Evolutionary conservation across 2,888 invertebrate genomes (phyloP), one percentile per base, ranked within the genome.

Genomic region (Xiphydria camelus): DNA sequence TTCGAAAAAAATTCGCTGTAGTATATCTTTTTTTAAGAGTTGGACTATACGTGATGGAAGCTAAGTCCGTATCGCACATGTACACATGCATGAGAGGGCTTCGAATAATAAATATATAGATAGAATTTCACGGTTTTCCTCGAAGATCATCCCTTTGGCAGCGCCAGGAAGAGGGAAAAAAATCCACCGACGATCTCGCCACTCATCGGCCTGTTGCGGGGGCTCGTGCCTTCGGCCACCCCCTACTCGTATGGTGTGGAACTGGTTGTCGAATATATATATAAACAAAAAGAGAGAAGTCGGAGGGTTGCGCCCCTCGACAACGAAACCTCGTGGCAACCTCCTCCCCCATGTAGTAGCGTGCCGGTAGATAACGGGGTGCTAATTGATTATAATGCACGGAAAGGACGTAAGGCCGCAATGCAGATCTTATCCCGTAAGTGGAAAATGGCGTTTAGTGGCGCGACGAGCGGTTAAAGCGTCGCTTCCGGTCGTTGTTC

Each of bases 301-400:
- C 26, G 10, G 47, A 52, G 53, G 57, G 57, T 61, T 55, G 53
- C 57, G 55, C 55, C 64, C 56, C 56, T 49, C 21, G 45, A 25
- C 31, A 32, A 18, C 35, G 39, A 19, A 35, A 37, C 45, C 45
- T 41, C 35, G 48, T 43, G 42, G 40, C 47, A 35, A 39, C 48
- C 47, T 41, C 47, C 47, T 34, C 25, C 32, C 35, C 38, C 38
- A 17, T 31, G 44, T 41, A 57, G 61, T 64, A 59, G 66, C 62
- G 64, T 66, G 70, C 68, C 64, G 54, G 57, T 59, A 63, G 69
- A 68, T 70, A 74, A 67, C 66, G 53, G 62, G 58, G 61, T 58
- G 69, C 68, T 73, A 73, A 75, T 75, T 75, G 71, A 75, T 74
- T 73, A 70, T 68, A 68, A 75, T 72, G 71, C 70, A 59, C 53